Evolutionary conservation across 2,888 invertebrate genomes (phyloP).

Genomic region (Drepanosiphum platanoidis): DNA sequence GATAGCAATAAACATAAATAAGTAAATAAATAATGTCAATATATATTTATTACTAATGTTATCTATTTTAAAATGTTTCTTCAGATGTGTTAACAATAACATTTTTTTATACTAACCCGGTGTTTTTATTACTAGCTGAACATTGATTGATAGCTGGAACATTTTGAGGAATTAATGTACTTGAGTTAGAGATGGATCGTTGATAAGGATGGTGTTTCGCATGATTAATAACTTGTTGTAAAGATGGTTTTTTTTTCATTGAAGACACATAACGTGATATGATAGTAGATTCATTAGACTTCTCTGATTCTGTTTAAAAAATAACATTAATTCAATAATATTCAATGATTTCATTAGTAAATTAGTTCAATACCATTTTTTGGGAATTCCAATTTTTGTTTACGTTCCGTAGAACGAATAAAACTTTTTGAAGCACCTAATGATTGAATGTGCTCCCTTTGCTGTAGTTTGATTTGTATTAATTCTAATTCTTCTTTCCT

Average conservation of each 20-base stretch:
- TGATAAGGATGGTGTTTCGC: slow-evolving; percentile 40
- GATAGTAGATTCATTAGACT: slow-evolving; percentile 34
- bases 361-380: slow-evolving; percentile 13
- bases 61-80: slow-evolving; percentile 32
- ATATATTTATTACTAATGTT: slow-evolving; percentile 37
- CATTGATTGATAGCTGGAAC: neutral
- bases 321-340: slow-evolving; percentile 17
- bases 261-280: slow-evolving; percentile 50
- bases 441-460: slow-evolving; percentile 15
- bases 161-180: neutral
- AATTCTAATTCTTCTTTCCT: slow-evolving; percentile 64
- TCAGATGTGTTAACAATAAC: slow-evolving; percentile 26
- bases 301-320: neutral
- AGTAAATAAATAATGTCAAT: slow-evolving; percentile 1
- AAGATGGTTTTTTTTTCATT: slow-evolving; percentile 47
- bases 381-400: slow-evolving; percentile 36
- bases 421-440: slow-evolving; percentile 12
- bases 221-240: slow-evolving; percentile 31
- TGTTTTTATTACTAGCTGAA: neutral
- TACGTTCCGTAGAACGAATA: slow-evolving; percentile 23
- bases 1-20: slow-evolving; percentile 32
- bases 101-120: slow-evolving; percentile 34
- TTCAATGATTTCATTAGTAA: neutral
- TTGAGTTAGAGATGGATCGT: neutral
- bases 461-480: slow-evolving; percentile 34